Evolutionary conservation across 2,113 vertebrate genomes (phyloP).

Genomic region (Tor tambroides): DNA sequence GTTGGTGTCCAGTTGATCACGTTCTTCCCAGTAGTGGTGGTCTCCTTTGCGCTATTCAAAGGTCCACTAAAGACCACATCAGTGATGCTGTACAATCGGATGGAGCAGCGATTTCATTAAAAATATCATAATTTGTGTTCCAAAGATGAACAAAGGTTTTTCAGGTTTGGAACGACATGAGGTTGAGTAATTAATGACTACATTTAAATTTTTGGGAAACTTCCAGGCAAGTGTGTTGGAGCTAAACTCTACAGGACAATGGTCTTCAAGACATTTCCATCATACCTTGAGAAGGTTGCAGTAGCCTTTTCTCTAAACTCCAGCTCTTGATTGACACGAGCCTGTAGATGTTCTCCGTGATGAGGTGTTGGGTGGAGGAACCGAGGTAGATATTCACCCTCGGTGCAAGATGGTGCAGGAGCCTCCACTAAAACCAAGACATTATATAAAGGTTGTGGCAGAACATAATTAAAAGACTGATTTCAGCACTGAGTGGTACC

Average conservation of each 20-base stretch:
- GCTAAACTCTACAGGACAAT: too few species aligned
- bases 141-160: too few species aligned
- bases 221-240: too few species aligned
- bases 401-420: conserved; percentile 62
- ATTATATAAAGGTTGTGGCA: not conserved
- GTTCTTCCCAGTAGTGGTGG: not conserved
- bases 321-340: conserved; percentile 61
- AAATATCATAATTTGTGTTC: too few species aligned
- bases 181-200: too few species aligned
- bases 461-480: not conserved
- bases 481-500: conserved; percentile 53
- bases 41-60: conserved; percentile 48
- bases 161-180: too few species aligned
- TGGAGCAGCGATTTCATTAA: too few species aligned
- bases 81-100: conserved; percentile 39
- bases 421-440: conserved; percentile 65
- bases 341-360: conserved; percentile 55
- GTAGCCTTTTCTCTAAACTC: conserved; percentile 66
- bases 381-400: conserved; percentile 65
- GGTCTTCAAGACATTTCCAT: not conserved
- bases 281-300: conserved; percentile 61
- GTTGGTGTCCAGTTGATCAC: conserved; percentile 64
- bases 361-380: conserved; percentile 67
- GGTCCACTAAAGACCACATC: conserved; percentile 64
- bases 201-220: too few species aligned